phyloP scores from a whole-genome alignment of 64 coral and sea anemone species.

The Montipora cactus region DNA sequence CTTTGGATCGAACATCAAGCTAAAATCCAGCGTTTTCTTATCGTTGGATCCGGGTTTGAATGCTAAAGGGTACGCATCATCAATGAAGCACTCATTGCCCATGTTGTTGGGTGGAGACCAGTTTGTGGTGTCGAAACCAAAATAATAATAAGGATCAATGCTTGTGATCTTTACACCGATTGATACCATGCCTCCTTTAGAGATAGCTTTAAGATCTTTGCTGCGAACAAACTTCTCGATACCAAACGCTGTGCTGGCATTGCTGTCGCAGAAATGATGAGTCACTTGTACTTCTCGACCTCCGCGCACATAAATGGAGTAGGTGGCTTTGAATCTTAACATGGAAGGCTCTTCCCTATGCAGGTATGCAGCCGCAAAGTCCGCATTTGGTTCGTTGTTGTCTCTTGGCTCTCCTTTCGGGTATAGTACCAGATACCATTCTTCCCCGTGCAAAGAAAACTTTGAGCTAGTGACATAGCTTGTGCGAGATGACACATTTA shows the following conservation, averaged over 20 bases:
- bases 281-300: conserved; percentile 74
- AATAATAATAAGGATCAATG: conserved; percentile 93
- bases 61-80: conserved; percentile 70
- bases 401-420: conserved; percentile 80
- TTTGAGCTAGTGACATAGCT: conserved; percentile 74
- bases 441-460: conserved; percentile 90
- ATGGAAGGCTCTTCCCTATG: conserved; percentile 73
- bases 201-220: conserved; percentile 86
- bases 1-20: conserved; percentile 84
- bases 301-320: conserved; percentile 80
- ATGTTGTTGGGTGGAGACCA: conserved; percentile 77
- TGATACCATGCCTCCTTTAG: conserved; percentile 87
- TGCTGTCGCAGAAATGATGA: conserved; percentile 84
- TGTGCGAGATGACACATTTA: conserved; percentile 79
- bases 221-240: conserved; percentile 91
- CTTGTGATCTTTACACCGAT: conserved; percentile 80
- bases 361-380: conserved; percentile 85
- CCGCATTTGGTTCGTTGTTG: conserved; percentile 49
- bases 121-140: conserved; percentile 81
- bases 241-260: conserved; percentile 85
- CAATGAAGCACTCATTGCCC: conserved; percentile 42
- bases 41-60: conserved; percentile 51
- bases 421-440: conserved; percentile 91
- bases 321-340: conserved; percentile 85
- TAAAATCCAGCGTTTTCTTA: conserved; percentile 82